These are phyloP conservation scores for Amiota mariae DNA, from an alignment of 2,888 invertebrate species.

Conservation along the genomic window DNA sequence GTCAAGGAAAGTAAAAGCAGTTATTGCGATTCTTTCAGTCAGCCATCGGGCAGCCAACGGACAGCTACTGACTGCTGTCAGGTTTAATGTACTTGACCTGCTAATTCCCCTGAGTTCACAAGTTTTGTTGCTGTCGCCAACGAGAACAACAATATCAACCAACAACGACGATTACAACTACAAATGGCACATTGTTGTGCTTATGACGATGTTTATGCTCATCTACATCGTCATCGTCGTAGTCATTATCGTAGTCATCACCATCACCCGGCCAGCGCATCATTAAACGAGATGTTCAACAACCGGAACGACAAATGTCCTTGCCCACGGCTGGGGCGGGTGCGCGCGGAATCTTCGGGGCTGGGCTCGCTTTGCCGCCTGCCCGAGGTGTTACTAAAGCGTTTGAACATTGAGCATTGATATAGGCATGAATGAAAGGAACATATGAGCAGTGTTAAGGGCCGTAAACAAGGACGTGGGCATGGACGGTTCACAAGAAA, in stretches of 20 bases:
- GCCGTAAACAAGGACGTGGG: background rate
- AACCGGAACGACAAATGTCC: constrained; percentile 57
- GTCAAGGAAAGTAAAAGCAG: too few relatives aligned
- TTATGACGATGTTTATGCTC: background rate
- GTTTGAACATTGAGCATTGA: background rate
- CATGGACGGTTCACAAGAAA: background rate
- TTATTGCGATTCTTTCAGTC: too few relatives aligned
- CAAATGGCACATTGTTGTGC: too few relatives aligned
- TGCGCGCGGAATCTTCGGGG: background rate
- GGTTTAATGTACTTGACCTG: too few relatives aligned
- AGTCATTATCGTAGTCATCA: background rate
- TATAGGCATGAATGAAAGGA: background rate
- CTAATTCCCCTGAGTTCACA: too few relatives aligned
- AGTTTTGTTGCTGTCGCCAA: too few relatives aligned
- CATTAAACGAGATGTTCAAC: constrained; percentile 56
- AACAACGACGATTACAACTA: too few relatives aligned
- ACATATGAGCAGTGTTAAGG: background rate
- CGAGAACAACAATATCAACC: too few relatives aligned
- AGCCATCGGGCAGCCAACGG: too few relatives aligned
- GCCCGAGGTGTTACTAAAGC: background rate
- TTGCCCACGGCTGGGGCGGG: constrained; percentile 36
- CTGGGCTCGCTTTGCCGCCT: background rate
- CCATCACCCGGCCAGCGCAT: constrained; percentile 40
- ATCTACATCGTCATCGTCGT: constrained; percentile 1
- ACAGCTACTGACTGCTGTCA: too few relatives aligned